Conservation (phyloP, 2,888 invertebrate genomes). For the Ophion obscuratus region DNA sequence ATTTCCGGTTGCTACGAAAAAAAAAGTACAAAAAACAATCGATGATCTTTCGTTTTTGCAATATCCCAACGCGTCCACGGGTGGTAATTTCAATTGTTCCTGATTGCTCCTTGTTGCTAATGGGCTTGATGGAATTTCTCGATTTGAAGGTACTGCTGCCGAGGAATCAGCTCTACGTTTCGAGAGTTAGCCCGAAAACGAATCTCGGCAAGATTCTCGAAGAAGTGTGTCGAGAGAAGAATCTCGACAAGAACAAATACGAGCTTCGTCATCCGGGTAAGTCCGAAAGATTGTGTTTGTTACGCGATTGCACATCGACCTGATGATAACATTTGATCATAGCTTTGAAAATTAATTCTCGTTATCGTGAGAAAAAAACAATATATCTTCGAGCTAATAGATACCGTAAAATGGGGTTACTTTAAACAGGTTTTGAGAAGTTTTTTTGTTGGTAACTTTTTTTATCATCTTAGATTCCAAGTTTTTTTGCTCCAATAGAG, state of each 20-base stretch:
- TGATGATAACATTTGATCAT: no score
- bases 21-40: not conserved
- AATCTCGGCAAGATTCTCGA: slow-evolving; percentile 89
- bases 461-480: no score
- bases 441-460: no score
- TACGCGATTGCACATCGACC: not conserved
- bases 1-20: not conserved
- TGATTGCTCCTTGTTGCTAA: not conserved
- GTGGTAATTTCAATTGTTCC: not conserved
- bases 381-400: no score
- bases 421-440: no score
- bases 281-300: slow-evolving; percentile 57
- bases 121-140: not conserved
- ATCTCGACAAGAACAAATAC: slow-evolving; percentile 89
- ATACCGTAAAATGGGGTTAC: no score
- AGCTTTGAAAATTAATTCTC: no score
- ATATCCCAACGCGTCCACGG: not conserved
- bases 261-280: slow-evolving; percentile 91
- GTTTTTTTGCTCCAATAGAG: no score
- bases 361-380: no score
- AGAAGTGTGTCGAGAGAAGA: slow-evolving; percentile 91
- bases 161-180: slow-evolving; percentile 91
- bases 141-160: slow-evolving; percentile 88
- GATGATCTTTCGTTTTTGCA: not conserved
- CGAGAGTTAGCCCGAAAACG: slow-evolving; percentile 89